A percentile compares a stretch with the other conserved stretches of the same genome.
phyloP scores from a whole-genome alignment of 2,113 vertebrate species.

The Origma solitaria region DNA sequence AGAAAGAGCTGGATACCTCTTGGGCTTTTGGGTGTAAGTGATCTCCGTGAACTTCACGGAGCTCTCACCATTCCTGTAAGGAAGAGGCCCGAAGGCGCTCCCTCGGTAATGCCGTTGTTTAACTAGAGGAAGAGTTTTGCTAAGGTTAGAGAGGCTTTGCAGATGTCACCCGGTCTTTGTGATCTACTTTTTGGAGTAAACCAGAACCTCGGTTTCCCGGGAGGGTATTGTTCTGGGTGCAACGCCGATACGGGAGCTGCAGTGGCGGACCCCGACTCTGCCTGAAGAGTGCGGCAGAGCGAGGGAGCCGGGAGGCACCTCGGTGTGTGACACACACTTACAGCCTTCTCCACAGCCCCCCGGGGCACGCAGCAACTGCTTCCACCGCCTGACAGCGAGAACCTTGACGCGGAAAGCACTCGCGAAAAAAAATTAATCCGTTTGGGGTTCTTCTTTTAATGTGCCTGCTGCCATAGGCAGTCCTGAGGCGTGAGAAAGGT shows the following conservation, averaged over 20 bases:
- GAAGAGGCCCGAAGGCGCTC: neutral
- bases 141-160: neutral
- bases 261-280: neutral
- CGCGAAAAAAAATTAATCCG: rapidly evolving
- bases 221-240: rapidly evolving
- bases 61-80: rapidly evolving
- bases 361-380: rapidly evolving
- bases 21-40: neutral
- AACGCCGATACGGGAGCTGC: rapidly evolving
- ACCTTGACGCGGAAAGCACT: neutral
- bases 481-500: rapidly evolving
- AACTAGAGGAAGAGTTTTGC: neutral
- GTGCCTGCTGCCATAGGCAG: rapidly evolving
- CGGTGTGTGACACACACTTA: rapidly evolving
- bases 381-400: rapidly evolving
- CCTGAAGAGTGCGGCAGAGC: rapidly evolving
- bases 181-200: neutral
- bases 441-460: neutral
- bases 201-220: rapidly evolving
- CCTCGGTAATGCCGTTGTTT: rapidly evolving
- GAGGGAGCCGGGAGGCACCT: neutral
- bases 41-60: neutral
- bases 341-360: neutral
- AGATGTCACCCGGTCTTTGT: neutral
- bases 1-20: neutral